Evolutionary conservation across 2,888 invertebrate genomes (phyloP).

Genomic region (Dicyrtoma fusca): DNA sequence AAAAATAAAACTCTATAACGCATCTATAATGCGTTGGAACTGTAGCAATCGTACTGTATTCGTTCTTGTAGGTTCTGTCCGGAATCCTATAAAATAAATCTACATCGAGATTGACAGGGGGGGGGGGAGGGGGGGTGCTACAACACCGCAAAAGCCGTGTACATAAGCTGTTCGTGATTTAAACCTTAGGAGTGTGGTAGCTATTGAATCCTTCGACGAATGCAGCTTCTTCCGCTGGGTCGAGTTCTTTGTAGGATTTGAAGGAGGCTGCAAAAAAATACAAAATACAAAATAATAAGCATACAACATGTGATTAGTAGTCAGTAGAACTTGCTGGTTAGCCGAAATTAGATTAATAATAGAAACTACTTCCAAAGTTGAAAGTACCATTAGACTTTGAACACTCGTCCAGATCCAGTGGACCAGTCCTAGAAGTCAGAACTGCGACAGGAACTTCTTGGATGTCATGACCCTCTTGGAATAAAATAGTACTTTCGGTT

Average conservation of each 20-base stretch:
- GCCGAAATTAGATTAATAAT: too few relatives aligned
- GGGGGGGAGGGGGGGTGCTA: too few relatives aligned
- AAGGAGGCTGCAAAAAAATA: neutral
- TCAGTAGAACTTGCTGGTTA: too few relatives aligned
- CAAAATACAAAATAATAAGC: neutral
- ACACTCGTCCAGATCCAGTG: too few relatives aligned
- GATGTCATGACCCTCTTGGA: conserved; percentile 71
- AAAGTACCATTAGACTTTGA: neutral
- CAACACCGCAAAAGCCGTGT: too few relatives aligned
- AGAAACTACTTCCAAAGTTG: neutral
- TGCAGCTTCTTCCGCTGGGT: conserved; percentile 57
- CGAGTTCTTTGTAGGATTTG: conserved; percentile 37
- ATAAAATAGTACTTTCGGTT: conserved; percentile 64
- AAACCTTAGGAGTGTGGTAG: conserved; percentile 56
- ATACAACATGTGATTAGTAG: neutral
- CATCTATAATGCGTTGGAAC: too few relatives aligned
- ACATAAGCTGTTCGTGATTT: too few relatives aligned
- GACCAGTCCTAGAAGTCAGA: neutral
- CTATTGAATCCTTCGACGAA: conserved; percentile 58
- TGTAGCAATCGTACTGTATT: too few relatives aligned
- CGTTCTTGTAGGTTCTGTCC: too few relatives aligned
- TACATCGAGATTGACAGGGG: too few relatives aligned
- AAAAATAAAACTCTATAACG: too few relatives aligned
- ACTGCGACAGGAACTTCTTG: conserved; percentile 62
- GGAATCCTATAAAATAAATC: too few relatives aligned